These are phyloP conservation scores for Clarias laeviceps DNA, from an alignment of 2,797 vertebrate genomes.

Conservation along the genomic window DNA sequence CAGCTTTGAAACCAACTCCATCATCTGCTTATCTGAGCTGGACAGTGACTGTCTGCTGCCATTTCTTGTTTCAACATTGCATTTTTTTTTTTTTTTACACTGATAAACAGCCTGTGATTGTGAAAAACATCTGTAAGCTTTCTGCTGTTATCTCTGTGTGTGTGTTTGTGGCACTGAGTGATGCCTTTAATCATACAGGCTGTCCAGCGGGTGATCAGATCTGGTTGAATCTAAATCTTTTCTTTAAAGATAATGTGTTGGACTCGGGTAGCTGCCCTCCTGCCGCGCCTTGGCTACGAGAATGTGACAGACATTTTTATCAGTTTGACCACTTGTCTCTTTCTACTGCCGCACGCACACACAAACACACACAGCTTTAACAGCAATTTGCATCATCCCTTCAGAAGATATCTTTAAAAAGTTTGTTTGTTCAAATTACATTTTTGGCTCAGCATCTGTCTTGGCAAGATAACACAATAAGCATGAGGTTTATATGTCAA, in stretches of 20 bases:
- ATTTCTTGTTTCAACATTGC: conserved; percentile 36
- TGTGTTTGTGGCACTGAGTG: background rate
- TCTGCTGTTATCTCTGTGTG: conserved; percentile 2
- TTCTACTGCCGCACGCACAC: background rate
- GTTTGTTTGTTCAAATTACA: background rate
- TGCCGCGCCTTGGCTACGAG: background rate
- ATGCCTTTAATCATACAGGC: conserved; percentile 22
- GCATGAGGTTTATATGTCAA: conserved; percentile 14
- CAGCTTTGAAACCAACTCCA: conserved; percentile 39
- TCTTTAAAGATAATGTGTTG: conserved; percentile 41
- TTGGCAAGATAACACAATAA: conserved; percentile 27
- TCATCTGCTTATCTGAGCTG: conserved; percentile 34
- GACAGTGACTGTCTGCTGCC: conserved; percentile 28
- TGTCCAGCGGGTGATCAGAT: conserved; percentile 41
- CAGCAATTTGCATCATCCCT: background rate
- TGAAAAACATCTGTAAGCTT: conserved; percentile 25
- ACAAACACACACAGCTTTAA: background rate
- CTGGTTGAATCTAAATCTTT: conserved; percentile 23
- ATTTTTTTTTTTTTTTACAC: conserved; percentile 18
- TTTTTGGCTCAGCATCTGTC: background rate
- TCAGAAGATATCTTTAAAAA: conserved; percentile 17
- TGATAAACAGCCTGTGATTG: conserved; percentile 45
- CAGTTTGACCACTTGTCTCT: background rate
- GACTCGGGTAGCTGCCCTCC: conserved; percentile 15
- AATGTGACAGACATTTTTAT: conserved; percentile 15